Percentiles rank a stretch among this genome's conserved stretches.
Conservation (phyloP, 1,140 invertebrate species). For the Drosophila orosa region DNA sequence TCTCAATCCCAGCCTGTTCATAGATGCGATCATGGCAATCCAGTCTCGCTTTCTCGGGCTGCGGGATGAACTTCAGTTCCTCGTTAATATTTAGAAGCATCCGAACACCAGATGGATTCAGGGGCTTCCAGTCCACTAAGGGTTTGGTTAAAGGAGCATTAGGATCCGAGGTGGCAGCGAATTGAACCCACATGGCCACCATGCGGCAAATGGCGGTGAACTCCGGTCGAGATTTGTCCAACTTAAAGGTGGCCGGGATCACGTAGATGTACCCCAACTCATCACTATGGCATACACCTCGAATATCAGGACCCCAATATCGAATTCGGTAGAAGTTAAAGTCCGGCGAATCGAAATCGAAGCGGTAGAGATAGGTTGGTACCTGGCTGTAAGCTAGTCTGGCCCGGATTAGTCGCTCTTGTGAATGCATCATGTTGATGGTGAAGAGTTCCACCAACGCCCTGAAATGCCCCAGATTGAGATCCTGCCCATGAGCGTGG, state of each 20-base stretch:
- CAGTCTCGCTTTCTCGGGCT: conserved; percentile 78
- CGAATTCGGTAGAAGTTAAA: conserved; percentile 70
- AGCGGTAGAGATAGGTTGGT: conserved; percentile 84
- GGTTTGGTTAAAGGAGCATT: conserved; percentile 57
- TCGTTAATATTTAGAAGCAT: conserved; percentile 84
- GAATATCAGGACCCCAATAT: conserved; percentile 42
- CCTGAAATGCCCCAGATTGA: background rate
- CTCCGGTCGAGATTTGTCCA: conserved; percentile 68
- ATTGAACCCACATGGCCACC: conserved; percentile 83
- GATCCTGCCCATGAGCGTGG: conserved; percentile 2
- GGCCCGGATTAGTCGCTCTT: conserved; percentile 67
- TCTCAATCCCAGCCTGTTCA: conserved; percentile 23
- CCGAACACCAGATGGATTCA: conserved; percentile 50
- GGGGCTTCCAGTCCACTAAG: conserved; percentile 76
- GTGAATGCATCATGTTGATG: conserved; percentile 65
- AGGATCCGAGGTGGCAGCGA: conserved; percentile 82
- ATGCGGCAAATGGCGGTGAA: conserved; percentile 83
- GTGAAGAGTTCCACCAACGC: conserved; percentile 36
- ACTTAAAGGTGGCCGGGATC: conserved; percentile 80
- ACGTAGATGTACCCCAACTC: conserved; percentile 88
- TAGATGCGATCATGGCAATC: conserved; percentile 53
- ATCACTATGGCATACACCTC: conserved; percentile 86
- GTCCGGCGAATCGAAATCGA: conserved; percentile 80
- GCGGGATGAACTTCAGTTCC: conserved; percentile 69
- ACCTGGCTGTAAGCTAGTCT: conserved; percentile 66